phyloP scores from a whole-genome alignment of 2,888 invertebrate species.

The Tetrapedia diversipes region DNA sequence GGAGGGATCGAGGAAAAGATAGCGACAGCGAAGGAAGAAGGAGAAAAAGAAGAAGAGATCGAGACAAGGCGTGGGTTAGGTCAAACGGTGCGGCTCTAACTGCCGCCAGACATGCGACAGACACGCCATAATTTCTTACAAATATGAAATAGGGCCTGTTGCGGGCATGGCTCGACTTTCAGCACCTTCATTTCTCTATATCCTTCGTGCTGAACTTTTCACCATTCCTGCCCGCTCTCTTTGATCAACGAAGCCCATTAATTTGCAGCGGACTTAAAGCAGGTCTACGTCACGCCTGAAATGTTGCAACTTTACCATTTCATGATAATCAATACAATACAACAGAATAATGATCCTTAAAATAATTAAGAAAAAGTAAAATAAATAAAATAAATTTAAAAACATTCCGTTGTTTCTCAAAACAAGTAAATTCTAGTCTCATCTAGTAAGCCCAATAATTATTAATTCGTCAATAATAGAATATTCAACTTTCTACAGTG shows the following conservation, averaged over 20 bases:
- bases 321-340: not conserved
- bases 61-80: constrained; percentile 52
- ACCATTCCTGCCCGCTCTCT: constrained; percentile 42
- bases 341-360: no score
- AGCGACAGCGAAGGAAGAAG: constrained; percentile 33
- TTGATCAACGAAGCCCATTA: constrained; percentile 58
- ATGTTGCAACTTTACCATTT: constrained; percentile 37
- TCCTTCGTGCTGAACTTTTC: constrained; percentile 50
- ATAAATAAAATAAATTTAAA: no score
- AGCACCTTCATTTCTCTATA: constrained; percentile 65
- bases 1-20: constrained; percentile 36
- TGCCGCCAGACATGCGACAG: constrained; percentile 75
- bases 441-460: no score
- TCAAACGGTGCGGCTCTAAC: constrained; percentile 69
- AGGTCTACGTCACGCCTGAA: constrained; percentile 51
- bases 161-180: constrained; percentile 53
- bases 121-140: constrained; percentile 72
- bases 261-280: constrained; percentile 62
- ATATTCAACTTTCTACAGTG: no score
- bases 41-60: constrained; percentile 76
- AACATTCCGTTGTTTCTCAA: no score
- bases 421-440: no score
- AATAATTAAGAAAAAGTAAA: no score
- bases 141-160: constrained; percentile 66
- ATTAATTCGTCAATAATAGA: no score